phyloP scores from a whole-genome alignment of 2,113 vertebrate genomes.

The Collichthys lucidus region DNA sequence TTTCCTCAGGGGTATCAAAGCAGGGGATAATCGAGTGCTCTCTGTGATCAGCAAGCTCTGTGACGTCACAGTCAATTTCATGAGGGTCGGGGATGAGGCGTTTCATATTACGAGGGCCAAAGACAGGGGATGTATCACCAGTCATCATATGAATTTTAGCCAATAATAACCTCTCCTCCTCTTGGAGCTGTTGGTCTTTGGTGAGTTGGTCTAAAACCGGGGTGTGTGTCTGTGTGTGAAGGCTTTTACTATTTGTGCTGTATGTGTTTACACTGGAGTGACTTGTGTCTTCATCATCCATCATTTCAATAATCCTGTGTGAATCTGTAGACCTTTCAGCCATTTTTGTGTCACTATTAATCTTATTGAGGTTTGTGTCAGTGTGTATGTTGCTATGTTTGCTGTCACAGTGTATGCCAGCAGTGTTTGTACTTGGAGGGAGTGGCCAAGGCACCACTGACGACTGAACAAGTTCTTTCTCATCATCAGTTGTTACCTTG shows the following conservation, averaged over 20 bases:
- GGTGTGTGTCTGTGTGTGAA: not conserved
- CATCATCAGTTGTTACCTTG: conserved; percentile 8
- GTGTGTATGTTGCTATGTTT: conserved; percentile 2
- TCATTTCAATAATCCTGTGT: conserved; percentile 17
- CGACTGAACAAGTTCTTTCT: conserved; percentile 42
- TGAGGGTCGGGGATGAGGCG: conserved; percentile 65
- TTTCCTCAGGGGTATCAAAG: conserved; percentile 47
- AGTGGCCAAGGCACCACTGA: conserved; percentile 70
- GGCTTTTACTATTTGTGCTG: not conserved
- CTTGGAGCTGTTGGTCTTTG: conserved; percentile 60
- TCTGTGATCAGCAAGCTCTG: conserved; percentile 29
- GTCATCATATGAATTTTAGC: conserved; percentile 75
- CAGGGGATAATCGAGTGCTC: not conserved
- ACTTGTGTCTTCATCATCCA: not conserved
- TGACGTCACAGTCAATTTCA: conserved; percentile 59
- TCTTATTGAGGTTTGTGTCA: not conserved
- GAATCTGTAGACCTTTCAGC: not conserved
- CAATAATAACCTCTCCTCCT: conserved; percentile 78
- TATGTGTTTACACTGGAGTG: not conserved
- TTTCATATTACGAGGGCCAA: conserved; percentile 66
- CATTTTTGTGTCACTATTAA: not conserved
- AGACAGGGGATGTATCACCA: conserved; percentile 49
- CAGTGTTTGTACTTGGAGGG: conserved; percentile 21
- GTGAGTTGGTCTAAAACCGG: not conserved
- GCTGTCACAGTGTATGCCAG: not conserved